These are phyloP conservation scores for Pseudolycoriella hygida DNA, from an alignment of 2,888 invertebrate genomes.

Conservation along the genomic window DNA sequence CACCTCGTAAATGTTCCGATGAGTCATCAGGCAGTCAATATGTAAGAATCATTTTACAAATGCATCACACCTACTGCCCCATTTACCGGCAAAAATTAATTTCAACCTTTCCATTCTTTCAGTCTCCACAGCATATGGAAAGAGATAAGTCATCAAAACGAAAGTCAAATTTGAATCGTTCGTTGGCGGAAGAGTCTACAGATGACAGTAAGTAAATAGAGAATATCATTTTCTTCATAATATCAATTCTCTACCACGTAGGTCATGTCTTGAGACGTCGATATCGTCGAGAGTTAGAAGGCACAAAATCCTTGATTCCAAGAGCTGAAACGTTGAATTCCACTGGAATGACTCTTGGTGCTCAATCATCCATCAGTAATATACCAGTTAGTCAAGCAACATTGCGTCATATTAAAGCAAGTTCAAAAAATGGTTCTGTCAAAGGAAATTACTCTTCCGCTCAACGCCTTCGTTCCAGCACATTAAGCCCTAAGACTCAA, in stretches of 20 bases:
- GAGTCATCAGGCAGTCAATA: too few relatives aligned
- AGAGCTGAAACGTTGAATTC: conserved; percentile 2
- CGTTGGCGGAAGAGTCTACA: conserved; percentile 28
- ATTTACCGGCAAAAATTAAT: too few relatives aligned
- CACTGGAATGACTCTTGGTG: background rate
- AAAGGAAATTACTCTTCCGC: conserved; percentile 3
- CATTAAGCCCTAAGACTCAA: conserved; percentile 12
- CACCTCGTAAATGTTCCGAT: too few relatives aligned
- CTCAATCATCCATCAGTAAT: conserved; percentile 1
- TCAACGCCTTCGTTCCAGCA: conserved; percentile 17
- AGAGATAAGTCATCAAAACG: conserved; percentile 46
- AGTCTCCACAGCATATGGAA: conserved; percentile 16
- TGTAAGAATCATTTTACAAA: too few relatives aligned
- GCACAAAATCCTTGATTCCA: conserved; percentile 23
- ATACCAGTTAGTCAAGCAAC: too few relatives aligned
- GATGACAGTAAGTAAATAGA: conserved; percentile 28
- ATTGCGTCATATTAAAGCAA: too few relatives aligned
- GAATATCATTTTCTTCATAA: too few relatives aligned
- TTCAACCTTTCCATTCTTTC: too few relatives aligned
- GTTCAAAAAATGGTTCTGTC: too few relatives aligned
- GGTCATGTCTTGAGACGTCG: conserved; percentile 17
- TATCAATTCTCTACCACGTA: too few relatives aligned
- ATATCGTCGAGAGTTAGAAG: conserved; percentile 24
- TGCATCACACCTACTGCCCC: too few relatives aligned
- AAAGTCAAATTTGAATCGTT: conserved; percentile 45